These are phyloP conservation scores for Microtus ochrogaster DNA, from an alignment of 2,113 vertebrate genomes.

Conservation along the genomic window DNA sequence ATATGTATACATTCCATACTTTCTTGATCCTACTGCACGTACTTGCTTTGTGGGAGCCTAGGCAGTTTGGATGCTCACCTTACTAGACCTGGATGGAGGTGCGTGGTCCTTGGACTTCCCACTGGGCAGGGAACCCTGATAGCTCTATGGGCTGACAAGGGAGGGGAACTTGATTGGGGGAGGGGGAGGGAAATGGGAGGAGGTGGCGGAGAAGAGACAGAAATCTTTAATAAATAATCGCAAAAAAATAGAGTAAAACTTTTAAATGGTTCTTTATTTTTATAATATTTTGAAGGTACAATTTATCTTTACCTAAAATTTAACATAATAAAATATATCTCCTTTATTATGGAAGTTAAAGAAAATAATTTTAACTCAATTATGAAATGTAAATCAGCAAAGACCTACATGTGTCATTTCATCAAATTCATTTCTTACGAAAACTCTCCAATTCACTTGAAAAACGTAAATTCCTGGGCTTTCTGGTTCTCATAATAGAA, in stretches of 20 bases:
- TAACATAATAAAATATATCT: neutral
- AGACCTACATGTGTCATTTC: neutral
- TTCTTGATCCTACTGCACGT: too few relatives aligned
- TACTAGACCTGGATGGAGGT: too few relatives aligned
- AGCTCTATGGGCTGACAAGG: too few relatives aligned
- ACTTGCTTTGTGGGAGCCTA: too few relatives aligned
- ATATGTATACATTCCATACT: too few relatives aligned
- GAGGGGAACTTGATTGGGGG: too few relatives aligned
- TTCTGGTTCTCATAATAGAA: neutral
- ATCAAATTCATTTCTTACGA: neutral
- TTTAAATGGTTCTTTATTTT: neutral
- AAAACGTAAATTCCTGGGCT: neutral
- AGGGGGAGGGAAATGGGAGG: too few relatives aligned
- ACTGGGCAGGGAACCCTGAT: too few relatives aligned
- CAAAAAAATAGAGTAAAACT: neutral
- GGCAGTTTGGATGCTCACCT: too few relatives aligned
- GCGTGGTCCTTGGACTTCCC: too few relatives aligned
- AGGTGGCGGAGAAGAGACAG: too few relatives aligned
- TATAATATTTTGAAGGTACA: neutral
- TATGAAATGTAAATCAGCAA: neutral
- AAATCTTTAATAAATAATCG: too few relatives aligned
- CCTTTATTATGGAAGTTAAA: neutral
- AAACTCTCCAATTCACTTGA: slow-evolving; percentile 8
- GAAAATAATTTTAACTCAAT: slow-evolving; percentile 1
- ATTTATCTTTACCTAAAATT: neutral